Conservation (phyloP, 1,140 invertebrate species). For the Polypedilum pembai region DNA sequence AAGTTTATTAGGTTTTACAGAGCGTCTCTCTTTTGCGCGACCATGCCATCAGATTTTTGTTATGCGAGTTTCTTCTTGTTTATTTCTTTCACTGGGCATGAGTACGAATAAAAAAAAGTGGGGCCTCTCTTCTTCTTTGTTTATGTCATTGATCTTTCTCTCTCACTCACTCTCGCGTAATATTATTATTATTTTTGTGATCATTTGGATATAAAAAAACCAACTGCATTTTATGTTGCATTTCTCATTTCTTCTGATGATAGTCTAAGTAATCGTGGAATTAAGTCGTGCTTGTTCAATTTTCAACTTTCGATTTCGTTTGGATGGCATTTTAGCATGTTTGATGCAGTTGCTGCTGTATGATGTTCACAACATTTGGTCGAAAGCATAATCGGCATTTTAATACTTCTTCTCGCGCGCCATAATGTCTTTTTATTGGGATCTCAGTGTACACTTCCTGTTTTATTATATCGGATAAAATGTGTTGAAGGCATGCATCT, state of each 20-base stretch:
- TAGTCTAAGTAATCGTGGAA: constrained; percentile 12
- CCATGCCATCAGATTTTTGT: constrained; percentile 21
- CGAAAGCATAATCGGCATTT: no score
- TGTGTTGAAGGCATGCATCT: no score
- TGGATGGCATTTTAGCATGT: constrained; percentile 19
- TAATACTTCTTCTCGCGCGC: no score
- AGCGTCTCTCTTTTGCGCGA: neutral
- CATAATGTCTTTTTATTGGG: no score
- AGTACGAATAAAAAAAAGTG: constrained; percentile 10
- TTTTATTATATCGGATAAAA: no score
- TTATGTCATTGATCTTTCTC: constrained; percentile 12
- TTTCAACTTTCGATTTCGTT: constrained; percentile 21
- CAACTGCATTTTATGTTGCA: neutral
- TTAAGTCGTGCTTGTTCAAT: constrained; percentile 24
- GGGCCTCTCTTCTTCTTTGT: neutral
- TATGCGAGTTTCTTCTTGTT: neutral
- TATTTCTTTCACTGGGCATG: no score
- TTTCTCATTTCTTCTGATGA: neutral
- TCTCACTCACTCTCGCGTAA: neutral
- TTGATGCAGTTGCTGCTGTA: no score
- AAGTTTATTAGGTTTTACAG: neutral
- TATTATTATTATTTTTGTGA: neutral
- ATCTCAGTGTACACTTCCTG: no score
- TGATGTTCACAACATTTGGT: no score
- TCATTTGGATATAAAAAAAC: neutral